Evolutionary conservation across 2,888 invertebrate genomes (phyloP).

Genomic region (Gnatocerus cornutus): DNA sequence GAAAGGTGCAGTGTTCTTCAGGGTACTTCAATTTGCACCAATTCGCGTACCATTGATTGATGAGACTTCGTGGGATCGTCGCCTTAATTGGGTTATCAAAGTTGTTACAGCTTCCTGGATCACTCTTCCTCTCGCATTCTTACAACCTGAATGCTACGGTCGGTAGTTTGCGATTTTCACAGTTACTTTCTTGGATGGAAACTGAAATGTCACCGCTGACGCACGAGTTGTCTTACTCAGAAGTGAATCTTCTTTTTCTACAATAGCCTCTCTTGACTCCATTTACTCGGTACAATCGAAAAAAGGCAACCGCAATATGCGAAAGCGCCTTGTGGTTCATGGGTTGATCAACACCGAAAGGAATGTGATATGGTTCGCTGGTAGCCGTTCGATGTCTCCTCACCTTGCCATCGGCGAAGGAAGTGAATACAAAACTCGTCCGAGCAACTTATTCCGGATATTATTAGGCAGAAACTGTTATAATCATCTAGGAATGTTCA

Average conservation of each 20-base stretch:
- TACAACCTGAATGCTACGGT: not conserved
- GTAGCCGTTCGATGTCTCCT: conserved; percentile 44
- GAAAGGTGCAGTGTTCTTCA: conserved; percentile 10
- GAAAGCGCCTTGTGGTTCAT: conserved; percentile 5
- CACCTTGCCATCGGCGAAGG: conserved; percentile 47
- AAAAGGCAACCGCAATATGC: conserved; percentile 1
- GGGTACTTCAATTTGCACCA: no score
- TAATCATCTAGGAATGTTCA: conserved; percentile 22
- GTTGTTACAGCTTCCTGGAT: conserved; percentile 18
- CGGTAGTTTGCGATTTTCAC: not conserved
- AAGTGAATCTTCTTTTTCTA: not conserved
- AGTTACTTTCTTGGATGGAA: not conserved
- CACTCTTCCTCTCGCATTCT: not conserved
- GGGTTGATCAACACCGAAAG: conserved; percentile 42
- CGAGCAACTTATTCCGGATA: conserved; percentile 42
- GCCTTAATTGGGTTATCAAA: conserved; percentile 23
- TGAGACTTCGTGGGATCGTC: conserved; percentile 3
- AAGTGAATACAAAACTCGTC: conserved; percentile 42
- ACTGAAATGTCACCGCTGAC: not conserved
- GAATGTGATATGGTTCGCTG: conserved; percentile 45
- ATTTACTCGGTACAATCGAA: not conserved
- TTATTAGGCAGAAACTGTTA: conserved; percentile 42
- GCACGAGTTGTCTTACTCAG: not conserved
- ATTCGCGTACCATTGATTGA: conserved; percentile 9
- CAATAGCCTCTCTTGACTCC: not conserved